Conservation (phyloP, 2,888 invertebrate species). For the Lasioglossum pauxillum region DNA sequence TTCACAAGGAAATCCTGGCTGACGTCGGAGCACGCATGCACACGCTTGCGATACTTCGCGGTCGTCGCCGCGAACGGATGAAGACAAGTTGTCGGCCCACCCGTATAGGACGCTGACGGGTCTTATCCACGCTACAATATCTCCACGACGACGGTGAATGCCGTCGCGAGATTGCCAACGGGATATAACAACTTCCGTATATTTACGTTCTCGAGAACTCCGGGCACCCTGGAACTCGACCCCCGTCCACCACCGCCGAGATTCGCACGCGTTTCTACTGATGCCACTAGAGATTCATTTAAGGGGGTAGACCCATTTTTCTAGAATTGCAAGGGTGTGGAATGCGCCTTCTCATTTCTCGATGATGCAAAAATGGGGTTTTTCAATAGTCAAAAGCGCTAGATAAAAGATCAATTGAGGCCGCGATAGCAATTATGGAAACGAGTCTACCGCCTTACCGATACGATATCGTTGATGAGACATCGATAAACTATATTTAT, state of each 20-base stretch:
- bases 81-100: constrained; percentile 16
- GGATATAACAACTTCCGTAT: background rate
- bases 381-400: too few species aligned
- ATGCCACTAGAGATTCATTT: too few species aligned
- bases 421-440: too few species aligned
- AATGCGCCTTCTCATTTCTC: too few species aligned
- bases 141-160: background rate
- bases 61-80: constrained; percentile 14
- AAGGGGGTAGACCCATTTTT: too few species aligned
- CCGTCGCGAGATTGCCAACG: background rate
- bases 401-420: too few species aligned
- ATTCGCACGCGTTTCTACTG: background rate
- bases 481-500: too few species aligned
- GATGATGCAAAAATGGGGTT: too few species aligned
- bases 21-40: constrained; percentile 28
- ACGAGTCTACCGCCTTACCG: too few species aligned
- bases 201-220: background rate
- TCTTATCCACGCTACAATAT: constrained; percentile 4
- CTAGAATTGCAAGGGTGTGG: too few species aligned
- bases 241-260: background rate
- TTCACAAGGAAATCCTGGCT: constrained; percentile 35
- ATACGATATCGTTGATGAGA: too few species aligned
- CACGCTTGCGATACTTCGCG: constrained; percentile 14
- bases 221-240: background rate
- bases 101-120: background rate